Conservation (phyloP, 2,888 invertebrate species). For the Hirtodrosophila duncani region DNA sequence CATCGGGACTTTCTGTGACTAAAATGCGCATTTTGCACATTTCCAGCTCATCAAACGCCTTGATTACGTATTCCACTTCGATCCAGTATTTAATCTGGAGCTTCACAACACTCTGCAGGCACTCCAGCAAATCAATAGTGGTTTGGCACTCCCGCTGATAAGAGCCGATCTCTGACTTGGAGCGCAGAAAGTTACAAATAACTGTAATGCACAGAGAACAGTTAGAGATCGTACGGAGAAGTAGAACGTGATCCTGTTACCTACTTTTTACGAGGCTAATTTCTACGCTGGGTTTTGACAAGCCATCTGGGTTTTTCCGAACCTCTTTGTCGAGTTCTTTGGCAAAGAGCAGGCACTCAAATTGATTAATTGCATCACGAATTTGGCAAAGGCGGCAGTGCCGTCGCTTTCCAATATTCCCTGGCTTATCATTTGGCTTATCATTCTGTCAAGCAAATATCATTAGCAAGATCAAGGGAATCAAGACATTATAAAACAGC, state of each 20-base stretch:
- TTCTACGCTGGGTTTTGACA: conserved; percentile 82
- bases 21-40: conserved; percentile 83
- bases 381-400: conserved; percentile 79
- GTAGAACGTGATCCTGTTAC: accelerated
- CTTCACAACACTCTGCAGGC: conserved; percentile 82
- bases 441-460: conserved; percentile 31
- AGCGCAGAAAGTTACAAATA: conserved; percentile 77
- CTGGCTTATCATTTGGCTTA: not conserved
- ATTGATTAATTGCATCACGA: conserved; percentile 78
- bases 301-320: too few relatives aligned
- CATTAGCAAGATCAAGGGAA: not conserved
- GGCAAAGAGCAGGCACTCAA: conserved; percentile 81
- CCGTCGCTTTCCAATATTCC: conserved; percentile 6
- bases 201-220: conserved; percentile 48
- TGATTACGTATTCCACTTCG: conserved; percentile 77
- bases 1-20: conserved; percentile 55
- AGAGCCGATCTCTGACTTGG: conserved; percentile 57
- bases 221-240: not conserved
- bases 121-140: conserved; percentile 80
- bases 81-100: conserved; percentile 76
- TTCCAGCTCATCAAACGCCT: conserved; percentile 85
- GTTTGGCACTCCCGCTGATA: conserved; percentile 40
- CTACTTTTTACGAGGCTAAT: conserved; percentile 81
- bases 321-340: conserved; percentile 77
- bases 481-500: not conserved